Evolutionary conservation across 2,888 invertebrate genomes (phyloP).

Genomic region (Halocaridina rubra): DNA sequence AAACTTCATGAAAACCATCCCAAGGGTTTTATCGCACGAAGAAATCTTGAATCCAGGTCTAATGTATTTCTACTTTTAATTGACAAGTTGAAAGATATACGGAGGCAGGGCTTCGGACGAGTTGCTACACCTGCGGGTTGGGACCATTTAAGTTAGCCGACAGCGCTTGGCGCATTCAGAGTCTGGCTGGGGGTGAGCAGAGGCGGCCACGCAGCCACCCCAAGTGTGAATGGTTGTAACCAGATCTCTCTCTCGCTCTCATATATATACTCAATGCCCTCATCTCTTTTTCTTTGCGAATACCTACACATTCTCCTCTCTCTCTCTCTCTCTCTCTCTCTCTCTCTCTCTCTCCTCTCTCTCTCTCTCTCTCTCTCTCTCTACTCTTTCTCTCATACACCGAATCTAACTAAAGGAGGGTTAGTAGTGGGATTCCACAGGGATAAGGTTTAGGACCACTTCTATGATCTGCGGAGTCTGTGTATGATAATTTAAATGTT

Average conservation of each 20-base stretch:
- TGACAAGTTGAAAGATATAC: too few relatives aligned
- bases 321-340: neutral
- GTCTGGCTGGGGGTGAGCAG: neutral
- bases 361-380: neutral
- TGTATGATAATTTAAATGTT: too few relatives aligned
- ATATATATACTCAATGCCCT: neutral
- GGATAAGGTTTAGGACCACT: too few relatives aligned
- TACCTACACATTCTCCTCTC: neutral
- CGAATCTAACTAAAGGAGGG: too few relatives aligned
- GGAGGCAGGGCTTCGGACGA: neutral
- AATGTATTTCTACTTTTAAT: too few relatives aligned
- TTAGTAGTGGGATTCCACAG: too few relatives aligned
- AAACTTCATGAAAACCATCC: too few relatives aligned
- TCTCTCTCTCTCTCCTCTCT: neutral
- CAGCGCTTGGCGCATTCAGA: slow-evolving; percentile 11
- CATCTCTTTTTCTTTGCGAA: neutral
- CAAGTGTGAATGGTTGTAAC: slow-evolving; percentile 46
- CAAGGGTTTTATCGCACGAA: too few relatives aligned
- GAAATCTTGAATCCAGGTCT: too few relatives aligned
- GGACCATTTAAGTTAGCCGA: slow-evolving; percentile 14
- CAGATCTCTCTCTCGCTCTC: neutral
- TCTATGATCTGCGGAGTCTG: too few relatives aligned
- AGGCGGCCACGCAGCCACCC: slow-evolving; percentile 29
- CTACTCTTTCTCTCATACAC: too few relatives aligned
- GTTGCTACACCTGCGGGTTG: slow-evolving; percentile 5